These are phyloP conservation scores for Antennarius maculatus DNA, from an alignment of 2,797 vertebrate species.

Conservation along the genomic window DNA sequence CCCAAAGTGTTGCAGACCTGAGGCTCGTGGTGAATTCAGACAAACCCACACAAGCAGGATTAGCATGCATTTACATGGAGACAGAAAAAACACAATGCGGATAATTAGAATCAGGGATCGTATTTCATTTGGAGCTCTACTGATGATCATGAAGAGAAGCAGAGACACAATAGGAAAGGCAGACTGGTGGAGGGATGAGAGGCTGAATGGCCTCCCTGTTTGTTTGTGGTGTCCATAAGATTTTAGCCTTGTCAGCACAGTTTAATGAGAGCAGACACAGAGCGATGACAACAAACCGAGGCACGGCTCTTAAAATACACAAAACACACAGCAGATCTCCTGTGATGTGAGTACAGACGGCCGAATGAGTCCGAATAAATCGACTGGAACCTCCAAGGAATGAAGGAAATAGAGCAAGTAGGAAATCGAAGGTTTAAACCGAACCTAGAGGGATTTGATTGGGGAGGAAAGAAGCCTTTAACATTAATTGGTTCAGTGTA, in stretches of 20 bases:
- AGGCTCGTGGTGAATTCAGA: background rate
- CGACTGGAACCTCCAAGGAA: slow-evolving; percentile 3
- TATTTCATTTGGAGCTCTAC: too few species aligned
- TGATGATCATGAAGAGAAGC: background rate
- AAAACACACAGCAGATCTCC: slow-evolving; percentile 12
- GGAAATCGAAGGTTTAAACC: background rate
- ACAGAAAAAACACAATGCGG: too few species aligned
- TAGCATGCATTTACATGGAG: background rate
- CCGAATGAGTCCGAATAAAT: background rate
- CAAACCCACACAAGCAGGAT: slow-evolving; percentile 6
- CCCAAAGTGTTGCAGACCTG: background rate
- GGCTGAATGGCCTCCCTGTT: slow-evolving; percentile 17
- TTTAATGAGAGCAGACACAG: slow-evolving; percentile 61
- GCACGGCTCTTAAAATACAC: slow-evolving; percentile 30
- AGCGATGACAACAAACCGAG: slow-evolving; percentile 37
- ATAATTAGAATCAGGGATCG: background rate
- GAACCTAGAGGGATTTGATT: too few species aligned
- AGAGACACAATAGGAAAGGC: background rate
- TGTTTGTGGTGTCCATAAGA: slow-evolving; percentile 49
- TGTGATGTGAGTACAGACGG: slow-evolving; percentile 8
- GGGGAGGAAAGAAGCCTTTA: too few species aligned
- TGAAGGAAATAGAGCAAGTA: background rate
- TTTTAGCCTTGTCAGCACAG: slow-evolving; percentile 63
- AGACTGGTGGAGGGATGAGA: slow-evolving; percentile 23
- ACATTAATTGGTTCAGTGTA: background rate